Evolutionary conservation across 1,140 invertebrate species (phyloP).

Genomic region (Dolichoris vasculosae): DNA sequence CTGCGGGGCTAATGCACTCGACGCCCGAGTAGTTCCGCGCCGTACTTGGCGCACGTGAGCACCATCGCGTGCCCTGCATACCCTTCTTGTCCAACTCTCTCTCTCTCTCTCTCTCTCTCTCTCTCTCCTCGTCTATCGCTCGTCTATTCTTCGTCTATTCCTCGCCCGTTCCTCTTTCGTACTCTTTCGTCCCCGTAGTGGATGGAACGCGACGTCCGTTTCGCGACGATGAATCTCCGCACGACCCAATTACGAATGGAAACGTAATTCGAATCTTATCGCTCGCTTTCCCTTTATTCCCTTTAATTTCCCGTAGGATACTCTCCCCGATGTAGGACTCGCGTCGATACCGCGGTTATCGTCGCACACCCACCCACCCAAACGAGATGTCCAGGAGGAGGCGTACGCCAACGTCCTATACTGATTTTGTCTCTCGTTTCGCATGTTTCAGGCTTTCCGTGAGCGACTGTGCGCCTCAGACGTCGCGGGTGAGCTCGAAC

Average conservation of each 20-base stretch:
- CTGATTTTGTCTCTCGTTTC: constrained; percentile 38
- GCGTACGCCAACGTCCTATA: neutral
- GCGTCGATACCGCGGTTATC: too few species aligned
- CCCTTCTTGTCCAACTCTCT: constrained; percentile 57
- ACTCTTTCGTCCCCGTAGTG: neutral
- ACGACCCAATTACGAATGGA: neutral
- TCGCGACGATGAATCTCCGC: neutral
- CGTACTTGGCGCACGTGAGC: constrained; percentile 70
- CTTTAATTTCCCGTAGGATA: neutral
- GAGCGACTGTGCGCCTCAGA: constrained; percentile 90
- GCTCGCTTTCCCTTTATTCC: neutral
- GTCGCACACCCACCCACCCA: too few species aligned
- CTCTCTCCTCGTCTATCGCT: neutral
- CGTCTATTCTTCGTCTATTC: too few species aligned
- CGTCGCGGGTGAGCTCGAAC: constrained; percentile 87
- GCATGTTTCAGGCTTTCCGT: constrained; percentile 82
- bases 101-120: constrained; percentile 24
- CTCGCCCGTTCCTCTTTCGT: neutral
- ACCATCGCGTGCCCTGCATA: constrained; percentile 72
- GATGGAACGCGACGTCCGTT: neutral
- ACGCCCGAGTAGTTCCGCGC: constrained; percentile 58
- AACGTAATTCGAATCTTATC: neutral
- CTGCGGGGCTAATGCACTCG: constrained; percentile 71
- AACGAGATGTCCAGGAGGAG: neutral
- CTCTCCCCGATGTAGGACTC: too few species aligned